These are phyloP conservation scores for Ctenopoma kingsleyae DNA, from an alignment of 2,797 vertebrate genomes.

Conservation along the genomic window DNA sequence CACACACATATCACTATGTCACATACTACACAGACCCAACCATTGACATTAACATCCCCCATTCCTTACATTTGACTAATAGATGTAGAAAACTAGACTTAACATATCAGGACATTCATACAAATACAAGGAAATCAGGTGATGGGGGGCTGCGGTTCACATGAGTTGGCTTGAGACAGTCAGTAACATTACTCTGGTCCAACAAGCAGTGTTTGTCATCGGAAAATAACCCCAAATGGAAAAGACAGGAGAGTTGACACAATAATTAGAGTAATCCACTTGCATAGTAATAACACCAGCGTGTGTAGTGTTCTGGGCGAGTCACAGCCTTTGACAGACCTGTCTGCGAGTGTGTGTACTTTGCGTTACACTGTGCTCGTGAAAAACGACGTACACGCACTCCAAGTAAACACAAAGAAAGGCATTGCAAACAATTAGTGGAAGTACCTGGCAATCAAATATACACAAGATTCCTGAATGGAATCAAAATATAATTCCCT, in stretches of 20 bases:
- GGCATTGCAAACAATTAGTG: conserved; percentile 84
- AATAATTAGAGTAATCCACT: conserved; percentile 82
- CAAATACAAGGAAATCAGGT: conserved; percentile 44
- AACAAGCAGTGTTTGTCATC: conserved; percentile 80
- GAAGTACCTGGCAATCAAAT: conserved; percentile 90
- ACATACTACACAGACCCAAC: conserved; percentile 68
- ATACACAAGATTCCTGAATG: conserved; percentile 93
- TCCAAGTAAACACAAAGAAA: conserved; percentile 81
- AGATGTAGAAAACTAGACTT: conserved; percentile 74
- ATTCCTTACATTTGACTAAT: conserved; percentile 49
- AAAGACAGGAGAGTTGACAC: conserved; percentile 52
- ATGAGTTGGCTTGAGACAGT: conserved; percentile 50
- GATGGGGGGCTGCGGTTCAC: conserved; percentile 32
- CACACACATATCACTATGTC: conserved; percentile 68
- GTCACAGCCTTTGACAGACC: conserved; percentile 83
- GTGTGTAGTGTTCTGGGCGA: conserved; percentile 82
- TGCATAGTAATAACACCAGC: conserved; percentile 93
- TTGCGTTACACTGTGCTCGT: conserved; percentile 37
- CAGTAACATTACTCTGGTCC: conserved; percentile 66
- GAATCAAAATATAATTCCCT: conserved; percentile 94
- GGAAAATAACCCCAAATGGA: conserved; percentile 36
- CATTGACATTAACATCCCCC: conserved; percentile 54
- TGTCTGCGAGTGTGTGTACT: conserved; percentile 41
- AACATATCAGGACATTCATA: conserved; percentile 62
- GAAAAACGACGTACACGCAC: conserved; percentile 56